Conservation (phyloP, 2,888 invertebrate genomes). For the Nephrocerus scutellatus region DNA sequence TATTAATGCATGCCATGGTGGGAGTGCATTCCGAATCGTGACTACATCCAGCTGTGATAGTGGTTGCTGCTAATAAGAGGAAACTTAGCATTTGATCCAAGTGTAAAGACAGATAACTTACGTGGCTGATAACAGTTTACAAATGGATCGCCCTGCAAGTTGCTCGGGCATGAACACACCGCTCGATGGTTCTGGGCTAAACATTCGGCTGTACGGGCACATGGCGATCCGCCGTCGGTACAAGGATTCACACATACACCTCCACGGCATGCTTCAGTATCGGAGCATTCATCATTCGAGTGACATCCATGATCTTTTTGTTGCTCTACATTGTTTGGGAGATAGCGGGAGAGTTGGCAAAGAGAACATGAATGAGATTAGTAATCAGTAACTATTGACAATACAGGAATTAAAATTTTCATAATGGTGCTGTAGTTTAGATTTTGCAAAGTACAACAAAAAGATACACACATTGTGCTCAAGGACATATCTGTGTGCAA, state of each 20-base stretch:
- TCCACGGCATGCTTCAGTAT: conserved; percentile 64
- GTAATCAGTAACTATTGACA: no score
- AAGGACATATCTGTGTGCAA: no score
- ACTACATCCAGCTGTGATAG: conserved; percentile 60
- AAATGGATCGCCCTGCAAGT: conserved; percentile 73
- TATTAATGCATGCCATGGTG: conserved; percentile 71
- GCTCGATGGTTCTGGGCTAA: conserved; percentile 68
- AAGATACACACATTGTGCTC: conserved; percentile 17
- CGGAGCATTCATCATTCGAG: conserved; percentile 64
- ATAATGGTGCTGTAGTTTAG: no score
- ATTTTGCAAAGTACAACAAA: no score
- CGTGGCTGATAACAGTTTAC: conserved; percentile 57
- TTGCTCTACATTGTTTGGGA: no score
- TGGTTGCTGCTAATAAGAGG: conserved; percentile 47
- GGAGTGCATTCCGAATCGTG: conserved; percentile 68
- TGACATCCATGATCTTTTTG: conserved; percentile 57
- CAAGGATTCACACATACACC: conserved; percentile 74
- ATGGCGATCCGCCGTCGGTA: conserved; percentile 55
- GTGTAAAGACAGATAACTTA: conserved; percentile 25
- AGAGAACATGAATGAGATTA: no score
- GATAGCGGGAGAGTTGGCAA: no score
- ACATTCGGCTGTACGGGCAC: conserved; percentile 73
- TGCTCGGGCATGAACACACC: conserved; percentile 66
- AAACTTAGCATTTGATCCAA: no score
- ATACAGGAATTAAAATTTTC: no score